Evolutionary conservation across 2,888 invertebrate genomes (phyloP).

Genomic region (Nudaria mundana): DNA sequence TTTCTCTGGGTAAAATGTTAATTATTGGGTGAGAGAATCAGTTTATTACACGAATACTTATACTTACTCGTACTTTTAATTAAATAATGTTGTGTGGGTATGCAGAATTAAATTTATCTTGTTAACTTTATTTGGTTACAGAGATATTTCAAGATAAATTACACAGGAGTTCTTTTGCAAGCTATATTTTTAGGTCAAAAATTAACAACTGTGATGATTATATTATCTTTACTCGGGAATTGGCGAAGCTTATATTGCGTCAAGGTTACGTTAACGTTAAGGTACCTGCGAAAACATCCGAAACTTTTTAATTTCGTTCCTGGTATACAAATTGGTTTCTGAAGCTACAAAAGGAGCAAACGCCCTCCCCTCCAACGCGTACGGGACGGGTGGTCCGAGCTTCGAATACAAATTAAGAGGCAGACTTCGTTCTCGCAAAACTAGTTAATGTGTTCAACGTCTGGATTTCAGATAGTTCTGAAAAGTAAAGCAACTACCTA

Average conservation of each 20-base stretch:
- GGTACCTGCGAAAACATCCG: conserved; percentile 52
- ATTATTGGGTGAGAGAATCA: conserved; percentile 24
- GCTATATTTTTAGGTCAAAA: conserved; percentile 8
- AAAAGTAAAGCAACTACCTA: conserved; percentile 40
- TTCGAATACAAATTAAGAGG: conserved; percentile 74
- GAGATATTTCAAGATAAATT: conserved; percentile 3
- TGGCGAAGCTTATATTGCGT: conserved; percentile 46
- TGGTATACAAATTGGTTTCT: conserved; percentile 75
- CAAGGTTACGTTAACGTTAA: too few species aligned
- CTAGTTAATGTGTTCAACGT: conserved; percentile 67
- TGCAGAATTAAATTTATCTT: conserved; percentile 1
- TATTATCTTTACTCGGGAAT: conserved; percentile 24
- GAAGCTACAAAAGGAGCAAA: conserved; percentile 71
- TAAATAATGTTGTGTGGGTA: conserved; percentile 15
- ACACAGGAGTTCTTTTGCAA: conserved; percentile 16
- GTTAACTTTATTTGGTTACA: conserved; percentile 3
- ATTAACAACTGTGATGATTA: conserved; percentile 6
- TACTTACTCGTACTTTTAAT: too few species aligned
- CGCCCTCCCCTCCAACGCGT: conserved; percentile 51
- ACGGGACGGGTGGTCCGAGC: conserved; percentile 46
- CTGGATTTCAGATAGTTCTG: conserved; percentile 60
- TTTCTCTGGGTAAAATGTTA: conserved; percentile 43
- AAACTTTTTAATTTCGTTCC: conserved; percentile 73
- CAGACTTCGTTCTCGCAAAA: conserved; percentile 58
- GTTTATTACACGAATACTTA: conserved; percentile 12